phyloP scores from a whole-genome alignment of 2,113 vertebrate species.

The Regulus satrapa region DNA sequence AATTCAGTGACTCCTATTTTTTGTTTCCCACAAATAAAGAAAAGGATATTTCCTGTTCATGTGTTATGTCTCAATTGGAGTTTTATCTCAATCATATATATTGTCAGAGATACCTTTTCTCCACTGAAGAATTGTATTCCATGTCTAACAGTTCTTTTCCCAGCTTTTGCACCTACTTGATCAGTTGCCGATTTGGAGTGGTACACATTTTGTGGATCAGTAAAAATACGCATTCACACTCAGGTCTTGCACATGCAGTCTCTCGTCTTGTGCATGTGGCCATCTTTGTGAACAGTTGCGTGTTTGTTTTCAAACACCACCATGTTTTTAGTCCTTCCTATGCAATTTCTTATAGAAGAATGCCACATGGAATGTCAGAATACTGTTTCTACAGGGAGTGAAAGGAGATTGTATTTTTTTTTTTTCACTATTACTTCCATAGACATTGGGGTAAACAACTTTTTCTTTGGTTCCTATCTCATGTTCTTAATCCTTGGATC shows the following conservation, averaged over 20 bases:
- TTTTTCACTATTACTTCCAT: not conserved
- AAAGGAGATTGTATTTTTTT: not conserved
- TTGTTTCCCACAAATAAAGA: not conserved
- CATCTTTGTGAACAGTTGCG: not conserved
- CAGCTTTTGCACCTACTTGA: not conserved
- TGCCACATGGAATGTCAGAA: not conserved
- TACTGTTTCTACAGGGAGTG: not conserved
- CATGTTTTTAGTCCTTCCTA: not conserved
- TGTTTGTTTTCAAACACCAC: not conserved
- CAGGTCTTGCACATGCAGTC: not conserved
- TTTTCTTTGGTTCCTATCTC: not conserved
- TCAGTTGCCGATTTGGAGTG: not conserved
- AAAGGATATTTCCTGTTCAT: not conserved
- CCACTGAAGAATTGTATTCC: not conserved
- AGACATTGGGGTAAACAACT: not conserved
- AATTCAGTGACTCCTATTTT: not conserved
- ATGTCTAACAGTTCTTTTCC: not conserved
- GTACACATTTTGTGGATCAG: not conserved
- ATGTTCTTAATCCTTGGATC: not conserved
- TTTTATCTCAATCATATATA: not conserved
- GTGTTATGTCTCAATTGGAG: not conserved
- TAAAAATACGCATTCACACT: not conserved
- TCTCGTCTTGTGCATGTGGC: rapidly evolving
- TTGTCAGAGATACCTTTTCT: not conserved
- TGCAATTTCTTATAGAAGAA: not conserved